Percentiles rank a stretch among this genome's conserved stretches.
Conservation (phyloP, 2,113 vertebrate genomes). For the Sorex fumeus region DNA sequence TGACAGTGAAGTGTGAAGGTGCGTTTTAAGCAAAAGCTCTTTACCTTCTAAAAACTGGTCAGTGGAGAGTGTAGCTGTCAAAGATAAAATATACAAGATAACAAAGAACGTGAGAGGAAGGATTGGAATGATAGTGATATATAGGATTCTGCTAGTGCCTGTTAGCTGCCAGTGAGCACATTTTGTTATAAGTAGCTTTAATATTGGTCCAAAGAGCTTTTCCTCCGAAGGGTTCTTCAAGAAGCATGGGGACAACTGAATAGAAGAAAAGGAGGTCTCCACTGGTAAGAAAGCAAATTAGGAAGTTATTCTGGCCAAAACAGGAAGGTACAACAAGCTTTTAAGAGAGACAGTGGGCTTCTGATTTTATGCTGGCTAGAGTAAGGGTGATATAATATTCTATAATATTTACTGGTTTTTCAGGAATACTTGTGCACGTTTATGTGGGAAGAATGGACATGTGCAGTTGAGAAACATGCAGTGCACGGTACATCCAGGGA, state of each 20-base stretch:
- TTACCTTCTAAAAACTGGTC: slow-evolving; percentile 5
- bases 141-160: background rate
- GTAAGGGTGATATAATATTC: too few relatives aligned
- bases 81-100: background rate
- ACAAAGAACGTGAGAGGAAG: slow-evolving; percentile 5
- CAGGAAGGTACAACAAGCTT: too few relatives aligned
- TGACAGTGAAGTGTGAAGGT: background rate
- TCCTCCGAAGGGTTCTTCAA: background rate
- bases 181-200: slow-evolving; percentile 12
- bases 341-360: too few relatives aligned
- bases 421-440: too few relatives aligned
- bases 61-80: background rate
- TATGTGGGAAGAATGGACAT: too few relatives aligned
- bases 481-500: too few relatives aligned
- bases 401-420: too few relatives aligned
- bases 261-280: too few relatives aligned
- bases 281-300: too few relatives aligned
- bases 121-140: background rate
- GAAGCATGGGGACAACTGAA: background rate
- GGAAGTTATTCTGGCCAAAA: too few relatives aligned
- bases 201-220: slow-evolving; percentile 27
- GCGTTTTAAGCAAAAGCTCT: background rate
- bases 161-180: background rate
- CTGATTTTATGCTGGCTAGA: too few relatives aligned
- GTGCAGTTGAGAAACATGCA: too few relatives aligned